These are phyloP conservation scores for Syngnathoides biaculeatus DNA, from an alignment of 2,113 vertebrate genomes.

Conservation along the genomic window DNA sequence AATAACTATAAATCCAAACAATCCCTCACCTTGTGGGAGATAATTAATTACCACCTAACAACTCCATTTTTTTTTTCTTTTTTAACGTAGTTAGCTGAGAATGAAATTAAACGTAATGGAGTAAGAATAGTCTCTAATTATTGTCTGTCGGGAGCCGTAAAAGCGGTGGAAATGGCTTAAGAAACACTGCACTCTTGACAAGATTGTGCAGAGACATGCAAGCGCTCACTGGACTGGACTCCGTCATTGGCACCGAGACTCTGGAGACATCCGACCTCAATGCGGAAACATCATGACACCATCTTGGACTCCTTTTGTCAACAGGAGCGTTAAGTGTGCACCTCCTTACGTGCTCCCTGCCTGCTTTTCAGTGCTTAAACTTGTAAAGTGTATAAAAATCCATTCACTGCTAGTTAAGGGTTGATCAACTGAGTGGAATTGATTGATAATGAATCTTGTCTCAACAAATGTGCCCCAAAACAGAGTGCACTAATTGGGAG, in stretches of 20 bases:
- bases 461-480: too few relatives aligned
- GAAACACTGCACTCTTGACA: slow-evolving; percentile 22
- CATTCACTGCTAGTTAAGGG: background rate
- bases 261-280: slow-evolving; percentile 7
- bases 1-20: background rate
- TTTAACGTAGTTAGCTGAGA: slow-evolving; percentile 7
- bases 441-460: too few relatives aligned
- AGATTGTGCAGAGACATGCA: slow-evolving; percentile 19
- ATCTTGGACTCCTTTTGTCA: background rate
- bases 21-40: background rate
- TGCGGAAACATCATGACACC: slow-evolving; percentile 15
- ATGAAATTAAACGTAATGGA: slow-evolving; percentile 19
- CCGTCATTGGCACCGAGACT: slow-evolving; percentile 32
- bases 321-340: slow-evolving; percentile 6
- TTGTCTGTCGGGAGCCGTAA: background rate
- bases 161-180: slow-evolving; percentile 13
- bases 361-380: background rate
- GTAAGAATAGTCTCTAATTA: slow-evolving; percentile 19
- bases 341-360: slow-evolving; percentile 13
- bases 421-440: too few relatives aligned
- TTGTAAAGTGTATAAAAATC: background rate
- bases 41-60: slow-evolving; percentile 8
- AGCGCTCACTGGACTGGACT: slow-evolving; percentile 17
- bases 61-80: slow-evolving; percentile 19
- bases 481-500: too few relatives aligned